phyloP scores from a whole-genome alignment of 2,113 vertebrate genomes.

The Pholis gunnellus region DNA sequence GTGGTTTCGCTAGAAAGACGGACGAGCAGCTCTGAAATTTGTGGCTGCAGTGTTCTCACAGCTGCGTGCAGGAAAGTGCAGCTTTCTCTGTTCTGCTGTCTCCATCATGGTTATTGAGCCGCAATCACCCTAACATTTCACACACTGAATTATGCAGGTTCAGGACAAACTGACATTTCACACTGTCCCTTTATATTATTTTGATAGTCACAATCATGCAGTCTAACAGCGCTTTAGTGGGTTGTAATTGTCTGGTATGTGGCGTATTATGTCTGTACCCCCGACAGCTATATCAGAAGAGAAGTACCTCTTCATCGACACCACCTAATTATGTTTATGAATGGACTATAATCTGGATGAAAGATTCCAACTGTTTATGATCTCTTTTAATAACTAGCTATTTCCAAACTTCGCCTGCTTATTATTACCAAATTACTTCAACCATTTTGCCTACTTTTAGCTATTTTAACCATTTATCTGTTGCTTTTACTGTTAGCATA shows the following conservation, averaged over 20 bases:
- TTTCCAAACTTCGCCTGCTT: background rate
- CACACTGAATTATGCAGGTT: background rate
- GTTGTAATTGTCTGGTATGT: background rate
- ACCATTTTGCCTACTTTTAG: background rate
- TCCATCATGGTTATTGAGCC: slow-evolving; percentile 20
- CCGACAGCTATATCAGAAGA: background rate
- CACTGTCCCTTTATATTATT: slow-evolving; percentile 2
- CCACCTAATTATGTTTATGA: background rate
- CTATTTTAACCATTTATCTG: background rate
- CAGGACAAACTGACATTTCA: slow-evolving; percentile 14
- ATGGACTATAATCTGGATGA: background rate
- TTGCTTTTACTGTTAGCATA: background rate
- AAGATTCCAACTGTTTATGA: background rate
- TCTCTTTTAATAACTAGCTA: background rate
- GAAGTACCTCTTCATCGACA: background rate
- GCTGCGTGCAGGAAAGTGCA: slow-evolving; percentile 23
- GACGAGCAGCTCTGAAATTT: slow-evolving; percentile 49
- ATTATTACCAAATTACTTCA: background rate
- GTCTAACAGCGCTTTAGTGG: background rate
- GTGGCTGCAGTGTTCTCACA: slow-evolving; percentile 38
- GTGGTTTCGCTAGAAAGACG: slow-evolving; percentile 42
- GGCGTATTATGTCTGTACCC: background rate
- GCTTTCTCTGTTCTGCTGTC: slow-evolving; percentile 22
- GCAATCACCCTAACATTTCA: slow-evolving; percentile 10
- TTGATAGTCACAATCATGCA: background rate